Conservation (phyloP, 2,113 vertebrate genomes). For the Carassius auratus region DNA sequence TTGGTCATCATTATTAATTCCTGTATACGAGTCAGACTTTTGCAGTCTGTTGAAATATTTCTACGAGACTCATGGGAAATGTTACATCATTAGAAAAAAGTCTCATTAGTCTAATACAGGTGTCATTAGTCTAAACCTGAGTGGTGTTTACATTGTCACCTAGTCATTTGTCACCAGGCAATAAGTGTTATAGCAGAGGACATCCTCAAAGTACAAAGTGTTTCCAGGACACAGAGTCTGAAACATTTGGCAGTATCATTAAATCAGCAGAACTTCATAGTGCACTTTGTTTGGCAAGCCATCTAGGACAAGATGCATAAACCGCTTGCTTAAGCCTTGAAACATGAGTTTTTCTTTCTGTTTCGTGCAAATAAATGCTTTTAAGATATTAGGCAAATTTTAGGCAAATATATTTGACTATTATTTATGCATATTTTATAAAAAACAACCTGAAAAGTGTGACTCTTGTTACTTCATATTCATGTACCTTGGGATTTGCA, state of each 20-base stretch:
- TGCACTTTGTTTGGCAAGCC: constrained; percentile 4
- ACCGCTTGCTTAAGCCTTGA: background rate
- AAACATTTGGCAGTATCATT: background rate
- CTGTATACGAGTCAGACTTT: background rate
- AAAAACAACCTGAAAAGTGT: background rate
- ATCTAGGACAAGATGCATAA: constrained; percentile 1
- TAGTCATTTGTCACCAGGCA: constrained; percentile 21
- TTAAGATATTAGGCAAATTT: background rate
- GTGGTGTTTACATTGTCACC: constrained; percentile 35
- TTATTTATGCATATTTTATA: background rate
- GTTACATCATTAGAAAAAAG: background rate
- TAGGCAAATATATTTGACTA: background rate
- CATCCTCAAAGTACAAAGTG: background rate
- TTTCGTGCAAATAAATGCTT: background rate
- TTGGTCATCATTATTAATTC: background rate
- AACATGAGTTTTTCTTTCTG: background rate
- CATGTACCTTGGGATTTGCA: background rate
- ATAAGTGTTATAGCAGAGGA: background rate
- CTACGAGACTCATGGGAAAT: background rate
- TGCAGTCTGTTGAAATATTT: constrained; percentile 4
- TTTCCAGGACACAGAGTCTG: constrained; percentile 19
- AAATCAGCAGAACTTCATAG: constrained; percentile 16
- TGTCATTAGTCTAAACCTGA: constrained; percentile 10
- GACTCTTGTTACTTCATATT: background rate
- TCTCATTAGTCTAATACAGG: background rate